Percentiles rank a stretch among this genome's conserved stretches.
Conservation (phyloP, 2,113 vertebrate genomes). For the Hippocampus abdominalis region DNA sequence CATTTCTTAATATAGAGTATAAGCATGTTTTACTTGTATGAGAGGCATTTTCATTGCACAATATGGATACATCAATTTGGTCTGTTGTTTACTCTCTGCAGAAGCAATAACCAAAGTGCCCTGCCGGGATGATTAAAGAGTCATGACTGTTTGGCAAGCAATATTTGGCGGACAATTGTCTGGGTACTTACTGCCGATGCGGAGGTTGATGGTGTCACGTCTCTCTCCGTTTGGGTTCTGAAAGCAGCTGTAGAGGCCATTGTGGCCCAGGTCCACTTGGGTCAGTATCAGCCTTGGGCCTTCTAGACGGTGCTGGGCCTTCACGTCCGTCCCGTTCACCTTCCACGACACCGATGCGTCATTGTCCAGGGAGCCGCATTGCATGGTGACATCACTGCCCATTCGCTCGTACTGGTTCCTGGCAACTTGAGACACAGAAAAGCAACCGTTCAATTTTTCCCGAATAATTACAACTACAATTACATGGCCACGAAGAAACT, state of each 20-base stretch:
- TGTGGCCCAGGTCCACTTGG: conserved; percentile 79
- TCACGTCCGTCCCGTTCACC: conserved; percentile 87
- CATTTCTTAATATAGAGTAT: neutral
- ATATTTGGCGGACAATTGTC: conserved; percentile 5
- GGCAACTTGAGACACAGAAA: conserved; percentile 67
- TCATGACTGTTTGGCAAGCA: conserved; percentile 16
- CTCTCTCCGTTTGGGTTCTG: conserved; percentile 87
- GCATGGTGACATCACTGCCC: conserved; percentile 86
- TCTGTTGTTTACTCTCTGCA: neutral
- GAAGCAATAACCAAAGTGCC: conserved; percentile 19
- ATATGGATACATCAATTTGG: neutral
- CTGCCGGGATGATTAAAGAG: conserved; percentile 30
- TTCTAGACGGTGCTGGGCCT: conserved; percentile 75
- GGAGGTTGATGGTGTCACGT: conserved; percentile 83
- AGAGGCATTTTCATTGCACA: neutral
- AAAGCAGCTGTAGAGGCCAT: conserved; percentile 91
- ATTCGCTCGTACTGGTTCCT: conserved; percentile 83
- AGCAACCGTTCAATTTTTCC: neutral
- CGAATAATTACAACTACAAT: neutral
- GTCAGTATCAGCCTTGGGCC: conserved; percentile 80
- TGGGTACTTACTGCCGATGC: conserved; percentile 86
- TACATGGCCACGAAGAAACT: neutral
- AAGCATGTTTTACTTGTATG: neutral
- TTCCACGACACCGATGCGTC: conserved; percentile 86
- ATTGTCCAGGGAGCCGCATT: conserved; percentile 84